These are phyloP conservation scores for Araneus ventricosus DNA, from an alignment of 1,140 invertebrate species.

Conservation along the genomic window DNA sequence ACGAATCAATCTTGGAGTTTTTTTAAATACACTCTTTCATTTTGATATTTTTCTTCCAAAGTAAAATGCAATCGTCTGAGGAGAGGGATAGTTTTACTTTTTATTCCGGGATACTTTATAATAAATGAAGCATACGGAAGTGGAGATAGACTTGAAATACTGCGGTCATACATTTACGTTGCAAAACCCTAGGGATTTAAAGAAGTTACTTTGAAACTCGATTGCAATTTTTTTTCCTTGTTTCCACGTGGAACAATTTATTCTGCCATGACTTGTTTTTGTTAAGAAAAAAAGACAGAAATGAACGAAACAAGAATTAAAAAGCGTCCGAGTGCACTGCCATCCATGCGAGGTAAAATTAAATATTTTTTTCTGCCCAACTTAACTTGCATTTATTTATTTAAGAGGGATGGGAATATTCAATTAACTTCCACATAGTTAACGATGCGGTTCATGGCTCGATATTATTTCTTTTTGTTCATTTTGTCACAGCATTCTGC, in stretches of 20 bases:
- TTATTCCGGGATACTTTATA: conserved; percentile 11
- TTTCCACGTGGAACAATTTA: conserved; percentile 6
- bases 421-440: conserved; percentile 16
- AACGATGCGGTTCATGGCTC: not conserved
- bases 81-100: not conserved
- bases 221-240: not conserved
- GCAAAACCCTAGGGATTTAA: conserved; percentile 42
- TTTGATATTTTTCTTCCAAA: not conserved
- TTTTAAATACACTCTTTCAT: not conserved
- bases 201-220: conserved; percentile 37
- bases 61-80: not conserved
- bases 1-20: not conserved
- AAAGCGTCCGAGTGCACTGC: not conserved
- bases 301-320: conserved; percentile 27
- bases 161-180: conserved; percentile 6
- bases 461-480: not conserved
- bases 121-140: conserved; percentile 44
- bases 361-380: not conserved
- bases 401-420: conserved; percentile 10
- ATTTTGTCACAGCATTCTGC: not conserved
- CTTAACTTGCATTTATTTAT: conserved; percentile 29
- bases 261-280: conserved; percentile 47
- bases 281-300: not conserved
- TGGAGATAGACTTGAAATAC: conserved; percentile 6
- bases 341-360: conserved; percentile 19